Base-by-base conservation (phyloP, 2,888 invertebrate genomes). In the Polyommatus iphigenia region DNA sequence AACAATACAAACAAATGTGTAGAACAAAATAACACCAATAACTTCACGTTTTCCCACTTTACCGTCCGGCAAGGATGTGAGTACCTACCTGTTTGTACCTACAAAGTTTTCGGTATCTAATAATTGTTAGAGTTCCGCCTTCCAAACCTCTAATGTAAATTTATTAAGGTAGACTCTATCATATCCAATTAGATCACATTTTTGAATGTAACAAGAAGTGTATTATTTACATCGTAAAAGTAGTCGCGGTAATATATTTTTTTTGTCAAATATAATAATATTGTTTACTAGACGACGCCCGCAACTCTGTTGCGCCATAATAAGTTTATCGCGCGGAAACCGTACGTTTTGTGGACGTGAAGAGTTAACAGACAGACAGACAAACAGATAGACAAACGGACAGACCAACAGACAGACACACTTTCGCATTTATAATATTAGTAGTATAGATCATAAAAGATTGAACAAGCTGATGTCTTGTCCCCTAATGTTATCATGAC, bases 101-200 rank as follows among this genome's bases (percentile, higher is more conserved):
- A 46, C 46, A 20, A 46, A 73, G 73, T 50, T 73, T 41, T 73
- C 24, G 41, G 24, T 46, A 73, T 7, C 3, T 72, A 46, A 15
- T 72, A 24, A 73, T 46, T 24, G 10, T 73, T 73, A 46, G 73
- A 73, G 73, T 73, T 73, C 73, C 73, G 73, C 73, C 73, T 73
- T 50, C 46, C 20, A 15, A 72, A 72, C 10, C 20, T 20, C 46
- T 13, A 73, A 24, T 41, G 10, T 46, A 41, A 20, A 13, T 10
- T n/a, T 46, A 46, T 46, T 73, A 46, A 73, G 50, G 50, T 73
- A 15, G 1, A 73, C 46, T 73, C 46, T 73, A 73, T 46, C 15
- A 20, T 50, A 46, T 20, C 15, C 15, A 20, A 20, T 20, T 73
- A 73, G 24, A 73, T 46, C 46, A 46, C 46, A 73, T 46, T 46